Conservation (phyloP, 1,140 invertebrate species). For the Drosophila chauvacae region DNA sequence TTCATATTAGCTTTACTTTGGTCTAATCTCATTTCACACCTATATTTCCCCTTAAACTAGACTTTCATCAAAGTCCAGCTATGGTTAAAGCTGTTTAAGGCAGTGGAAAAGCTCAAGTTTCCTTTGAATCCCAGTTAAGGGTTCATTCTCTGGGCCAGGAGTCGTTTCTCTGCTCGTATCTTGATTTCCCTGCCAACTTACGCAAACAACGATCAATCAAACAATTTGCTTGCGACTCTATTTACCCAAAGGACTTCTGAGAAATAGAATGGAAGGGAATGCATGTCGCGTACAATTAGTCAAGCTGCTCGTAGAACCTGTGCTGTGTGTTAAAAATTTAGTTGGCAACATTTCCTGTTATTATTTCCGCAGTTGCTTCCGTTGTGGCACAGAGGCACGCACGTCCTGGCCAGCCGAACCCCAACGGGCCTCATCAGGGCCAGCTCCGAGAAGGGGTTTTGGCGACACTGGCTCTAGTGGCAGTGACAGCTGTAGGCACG, state of each 20-base stretch:
- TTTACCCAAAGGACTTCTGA: constrained; percentile 42
- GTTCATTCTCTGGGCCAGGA: neutral
- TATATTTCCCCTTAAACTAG: neutral
- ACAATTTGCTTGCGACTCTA: constrained; percentile 43
- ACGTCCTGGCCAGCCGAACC: constrained; percentile 37
- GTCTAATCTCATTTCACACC: neutral
- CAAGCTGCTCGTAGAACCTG: constrained; percentile 37
- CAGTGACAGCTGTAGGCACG: constrained; percentile 46
- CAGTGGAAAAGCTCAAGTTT: neutral
- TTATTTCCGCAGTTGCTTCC: constrained; percentile 73
- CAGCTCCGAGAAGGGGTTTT: neutral
- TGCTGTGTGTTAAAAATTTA: constrained; percentile 69
- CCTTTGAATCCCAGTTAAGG: neutral
- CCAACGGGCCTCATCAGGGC: constrained; percentile 9
- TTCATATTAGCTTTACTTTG: neutral
- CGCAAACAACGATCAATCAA: constrained; percentile 45
- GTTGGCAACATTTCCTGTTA: constrained; percentile 77
- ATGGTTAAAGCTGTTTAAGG: neutral
- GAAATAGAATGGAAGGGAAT: constrained; percentile 26
- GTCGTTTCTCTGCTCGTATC: neutral
- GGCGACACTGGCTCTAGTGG: constrained; percentile 1
- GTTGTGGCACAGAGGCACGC: constrained; percentile 61
- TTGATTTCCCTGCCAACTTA: constrained; percentile 39
- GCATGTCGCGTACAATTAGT: constrained; percentile 68
- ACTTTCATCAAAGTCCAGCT: neutral